Base-by-base conservation (phyloP, 2,797 vertebrate species). In the Urosaurus nigricauda region DNA sequence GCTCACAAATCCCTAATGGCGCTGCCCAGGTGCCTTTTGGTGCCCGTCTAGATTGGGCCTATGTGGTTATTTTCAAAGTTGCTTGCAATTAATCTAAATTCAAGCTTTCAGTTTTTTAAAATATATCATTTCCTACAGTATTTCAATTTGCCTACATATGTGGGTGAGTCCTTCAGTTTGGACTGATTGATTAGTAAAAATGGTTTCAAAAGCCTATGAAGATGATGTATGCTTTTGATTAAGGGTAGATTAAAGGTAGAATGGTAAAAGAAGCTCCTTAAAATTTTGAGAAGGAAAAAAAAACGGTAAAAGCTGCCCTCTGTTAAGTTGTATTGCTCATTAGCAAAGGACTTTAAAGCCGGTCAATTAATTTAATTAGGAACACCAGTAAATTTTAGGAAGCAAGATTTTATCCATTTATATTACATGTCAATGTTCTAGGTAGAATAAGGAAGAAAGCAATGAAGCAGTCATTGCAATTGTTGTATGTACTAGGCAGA, bases 341-440 rank as follows among this genome's bases (percentile, higher is more conserved):
- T 74, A 37, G 68, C n/a, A n/a, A 14, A 32, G 16, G 47, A 58
- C 35, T 58, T 80, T 40, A 43, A 82, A 81, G 7, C 53, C 86
- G 63, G 53, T 63, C 43, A 74, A 71, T 56, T 75, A 35, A 74
- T 84, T 79, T 65, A 83, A 73, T 32, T 51, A 79, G 85, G 75
- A 79, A 32, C 14, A 65, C 51, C 0, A 40, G 32, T 24, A 43
- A 73, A 16, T 58, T 81, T 51, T n/a, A 43, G 51, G 47, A 81
- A 71, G n/a, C 32, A 81, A 43, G 37, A 60, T 74, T 37, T 74
- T 58, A 37, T 11, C 16, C 74, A 51, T 77, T 88, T 77, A 68
- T 26, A 75, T 75, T 83, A 26, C n/a, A 77, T 65, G 32, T 26
- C 58, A 51, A 2, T 17, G 24, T 83, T 83, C 53, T 83, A 43